These are phyloP conservation scores for Diloba caeruleocephala DNA, from an alignment of 2,888 invertebrate genomes.

Conservation along the genomic window DNA sequence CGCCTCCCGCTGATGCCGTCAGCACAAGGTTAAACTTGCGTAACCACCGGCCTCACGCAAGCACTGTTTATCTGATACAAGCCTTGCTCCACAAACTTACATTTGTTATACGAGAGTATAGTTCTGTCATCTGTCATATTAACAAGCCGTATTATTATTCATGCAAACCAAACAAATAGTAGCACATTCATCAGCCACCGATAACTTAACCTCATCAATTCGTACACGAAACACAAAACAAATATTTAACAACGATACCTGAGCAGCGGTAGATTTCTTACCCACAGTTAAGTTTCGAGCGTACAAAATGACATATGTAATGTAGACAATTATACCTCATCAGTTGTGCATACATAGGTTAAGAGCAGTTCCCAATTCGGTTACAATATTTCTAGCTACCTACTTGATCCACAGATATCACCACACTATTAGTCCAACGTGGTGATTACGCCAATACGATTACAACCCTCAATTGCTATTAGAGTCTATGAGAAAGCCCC, in stretches of 20 bases:
- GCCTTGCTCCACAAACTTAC: constrained; percentile 20
- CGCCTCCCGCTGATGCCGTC: constrained; percentile 36
- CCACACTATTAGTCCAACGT: no score
- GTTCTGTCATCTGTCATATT: constrained; percentile 27
- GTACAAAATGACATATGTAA: constrained; percentile 51
- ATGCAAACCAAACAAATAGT: constrained; percentile 36
- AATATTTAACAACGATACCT: constrained; percentile 34
- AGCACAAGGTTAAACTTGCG: constrained; percentile 29
- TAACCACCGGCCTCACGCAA: constrained; percentile 32
- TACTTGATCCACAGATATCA: no score
- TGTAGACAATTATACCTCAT: constrained; percentile 43
- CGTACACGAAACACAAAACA: constrained; percentile 30
- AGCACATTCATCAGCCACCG: constrained; percentile 32
- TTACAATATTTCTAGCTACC: constrained; percentile 8
- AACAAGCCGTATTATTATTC: constrained; percentile 29
- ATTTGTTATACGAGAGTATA: constrained; percentile 21
- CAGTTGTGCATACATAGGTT: constrained; percentile 35
- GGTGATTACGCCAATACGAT: no score
- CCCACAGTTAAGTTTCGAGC: constrained; percentile 29
- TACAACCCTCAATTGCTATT: no score
- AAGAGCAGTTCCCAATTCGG: constrained; percentile 25
- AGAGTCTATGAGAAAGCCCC: no score
- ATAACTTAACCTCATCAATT: constrained; percentile 36
- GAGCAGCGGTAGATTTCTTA: constrained; percentile 34
- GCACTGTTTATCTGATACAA: constrained; percentile 18